Base-by-base conservation (phyloP, 2,113 vertebrate genomes). In the Strix uralensis region DNA sequence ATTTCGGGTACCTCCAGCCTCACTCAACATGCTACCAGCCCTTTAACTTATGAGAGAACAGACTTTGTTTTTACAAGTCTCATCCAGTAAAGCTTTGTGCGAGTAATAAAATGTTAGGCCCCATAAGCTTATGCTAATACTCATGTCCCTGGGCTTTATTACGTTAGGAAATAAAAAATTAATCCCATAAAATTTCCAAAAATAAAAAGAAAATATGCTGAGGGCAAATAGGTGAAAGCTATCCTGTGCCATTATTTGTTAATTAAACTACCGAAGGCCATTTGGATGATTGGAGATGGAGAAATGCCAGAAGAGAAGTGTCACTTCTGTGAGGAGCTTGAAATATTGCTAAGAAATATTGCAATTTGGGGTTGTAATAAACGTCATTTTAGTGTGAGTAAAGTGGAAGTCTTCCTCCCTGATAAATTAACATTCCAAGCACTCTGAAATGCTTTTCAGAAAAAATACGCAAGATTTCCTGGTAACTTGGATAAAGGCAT, bases 1-100 rank as follows among this genome's bases (percentile, higher is more conserved):
- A 96, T 91, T 85, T 73, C 87, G 94, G 91, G 89, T 94, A 92
- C 90, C 94, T 84, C 81, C n/a, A 93, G 44, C 34, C 42, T 91
- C 47, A 51, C 47, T 83, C 67, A 59, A 2, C 5, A 15, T 90
- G 47, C 67, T 90, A 78, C 59, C 58, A 95, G 38, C 19, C 54
- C 46, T 85, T 58, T 80, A 83, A 88, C 36, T 86, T 88, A 52
- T 15, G 51, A 78, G 29, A 71, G 73, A 93, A 55, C 16, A 88
- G 62, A 36, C 71, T 92, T 91, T 85, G 25, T 82, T 97, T 94
- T 90, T 55, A 95, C 59, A 95, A 69, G 36, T 88, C n/a, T 90
- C 58, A 90, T 94, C 63, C 59, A 96, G 59, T 88, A 95, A 86
- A 96, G 14, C 55, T 94, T 89, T 77, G 81, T 85, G 62, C 73